Evolutionary conservation across 2,797 vertebrate genomes (phyloP), one percentile per base, ranked within the genome.

Genomic region (Oreochromis grahami): DNA sequence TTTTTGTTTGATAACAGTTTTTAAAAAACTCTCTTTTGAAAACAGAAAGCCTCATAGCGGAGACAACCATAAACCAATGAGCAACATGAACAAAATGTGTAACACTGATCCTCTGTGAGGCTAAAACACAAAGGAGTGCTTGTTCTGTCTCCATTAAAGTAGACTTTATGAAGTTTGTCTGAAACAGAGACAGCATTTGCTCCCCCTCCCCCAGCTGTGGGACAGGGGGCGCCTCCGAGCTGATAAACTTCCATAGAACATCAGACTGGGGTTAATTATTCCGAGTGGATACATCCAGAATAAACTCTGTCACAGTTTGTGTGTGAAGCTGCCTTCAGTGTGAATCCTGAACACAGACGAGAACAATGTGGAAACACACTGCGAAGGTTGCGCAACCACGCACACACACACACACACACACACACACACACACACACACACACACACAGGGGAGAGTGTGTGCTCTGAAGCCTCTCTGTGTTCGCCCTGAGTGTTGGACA

Each of bases 401-500:
- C 34, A 5, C 34, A 5, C 53, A 2, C 7, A 3, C 32, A 3
- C 17, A 19, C 12, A 41, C 21, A 70, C 7, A 21, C 11, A 0
- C 34, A 5, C 32, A 5, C 53, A 2, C 7, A 3, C 24, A 24
- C 11, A 3, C 48, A 4, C 14, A 3, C 34, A 36, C 48, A 3
- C 32, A 3, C 17, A 19, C 12, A 41, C 21, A 70, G 21, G 14
- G 38, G 38, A 10, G 21, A 4, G 2, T 6, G 38, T 43, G 65
- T 43, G 87, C 87, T 85, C 88, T 87, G 82, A 94, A 94, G 89
- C 87, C 87, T 91, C 89, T 89, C 77, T 87, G 91, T 89, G 89
- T 92, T 94, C 87, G 92, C 95, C 95, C 81, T 83, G 95, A 95
- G 95, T 95, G 94, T 94, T 95, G 92, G 93, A 92, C 94, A 96